Base-by-base conservation (phyloP, 2,888 invertebrate species). In the Seira musarum region DNA sequence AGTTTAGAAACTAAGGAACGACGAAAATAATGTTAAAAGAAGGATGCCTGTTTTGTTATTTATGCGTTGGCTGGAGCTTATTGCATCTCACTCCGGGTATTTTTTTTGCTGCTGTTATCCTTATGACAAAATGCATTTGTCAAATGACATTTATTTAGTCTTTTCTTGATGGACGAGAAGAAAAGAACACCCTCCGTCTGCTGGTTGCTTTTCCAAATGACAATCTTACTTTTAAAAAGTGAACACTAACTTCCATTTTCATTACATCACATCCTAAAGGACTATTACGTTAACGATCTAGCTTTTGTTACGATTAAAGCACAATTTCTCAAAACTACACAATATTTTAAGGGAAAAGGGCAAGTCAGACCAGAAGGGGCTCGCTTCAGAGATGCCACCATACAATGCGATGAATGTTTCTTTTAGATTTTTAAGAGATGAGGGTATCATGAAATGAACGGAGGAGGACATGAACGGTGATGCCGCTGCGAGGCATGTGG, bases 121-220 rank as follows among this genome's bases (percentile, higher is more conserved):
- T 57, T 57, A 57, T 79, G 72, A 79, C 79, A 79, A 79, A 73
- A 57, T 79, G 68, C 73, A 79, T 67, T 79, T 79, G 79, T 79
- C 79, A 73, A 67, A 72, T 79, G 79, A 79, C 73, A 73, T 71
- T 78, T 78, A 78, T 77, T 57, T 65, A 76, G 69, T 65, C 64
- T 40, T 40, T 8, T 8, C 6, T 6, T 40, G 40, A 40, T 6
- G 6, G 6, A 8, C 40, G 6, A 8, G 40, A 8, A 13, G 40
- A 13, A 40, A 40, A 13, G 40, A 6, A 40, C 40, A 6, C 40
- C 13, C 40, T 13, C 13, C 40, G 6, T 40, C 13, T 13, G 13
- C 13, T 13, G 40, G 6, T 40, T 40, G 6, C 6, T 13, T 40
- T 40, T 8, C 40, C 6, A 13, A 40, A 40, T 40, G 40, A 8